These are phyloP conservation scores for Planiliza haematocheilus DNA, from an alignment of 2,113 vertebrate species.

Conservation along the genomic window DNA sequence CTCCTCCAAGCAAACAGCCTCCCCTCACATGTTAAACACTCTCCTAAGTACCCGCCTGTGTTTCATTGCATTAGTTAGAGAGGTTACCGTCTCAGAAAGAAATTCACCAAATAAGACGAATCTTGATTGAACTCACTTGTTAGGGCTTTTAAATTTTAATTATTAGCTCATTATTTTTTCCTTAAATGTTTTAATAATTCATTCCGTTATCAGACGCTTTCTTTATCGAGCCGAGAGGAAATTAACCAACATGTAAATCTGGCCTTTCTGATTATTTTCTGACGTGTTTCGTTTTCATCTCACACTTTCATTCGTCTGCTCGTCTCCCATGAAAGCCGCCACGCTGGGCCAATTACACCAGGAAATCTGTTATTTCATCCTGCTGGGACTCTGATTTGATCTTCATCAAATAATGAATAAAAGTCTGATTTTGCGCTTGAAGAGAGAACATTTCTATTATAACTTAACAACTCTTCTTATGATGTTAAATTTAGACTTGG, in stretches of 20 bases:
- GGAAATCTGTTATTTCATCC: slow-evolving; percentile 42
- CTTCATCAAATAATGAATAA: slow-evolving; percentile 17
- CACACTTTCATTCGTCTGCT: slow-evolving; percentile 37
- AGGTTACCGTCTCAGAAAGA: too few relatives aligned
- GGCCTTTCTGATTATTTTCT: slow-evolving; percentile 12
- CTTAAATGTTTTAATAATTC: background rate
- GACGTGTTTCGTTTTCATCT: slow-evolving; percentile 29
- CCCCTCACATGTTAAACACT: too few relatives aligned
- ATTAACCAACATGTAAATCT: slow-evolving; percentile 2
- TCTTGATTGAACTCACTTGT: background rate
- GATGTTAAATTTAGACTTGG: slow-evolving; percentile 16
- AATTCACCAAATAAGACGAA: background rate
- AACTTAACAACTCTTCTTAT: background rate
- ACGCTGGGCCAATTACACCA: slow-evolving; percentile 33
- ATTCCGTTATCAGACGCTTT: background rate
- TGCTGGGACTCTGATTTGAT: slow-evolving; percentile 41
- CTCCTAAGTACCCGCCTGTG: too few relatives aligned
- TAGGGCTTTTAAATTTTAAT: background rate
- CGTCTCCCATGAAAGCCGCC: slow-evolving; percentile 30
- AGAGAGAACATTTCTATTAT: background rate
- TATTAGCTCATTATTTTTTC: background rate
- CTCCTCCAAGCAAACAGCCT: too few relatives aligned
- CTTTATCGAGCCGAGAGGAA: background rate
- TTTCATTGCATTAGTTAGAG: too few relatives aligned
- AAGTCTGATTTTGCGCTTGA: slow-evolving; percentile 4